A percentile compares a stretch with the other conserved stretches of the same genome.
These are phyloP conservation scores for Agrotis clavis DNA, from an alignment of 2,888 invertebrate species.

Conservation along the genomic window DNA sequence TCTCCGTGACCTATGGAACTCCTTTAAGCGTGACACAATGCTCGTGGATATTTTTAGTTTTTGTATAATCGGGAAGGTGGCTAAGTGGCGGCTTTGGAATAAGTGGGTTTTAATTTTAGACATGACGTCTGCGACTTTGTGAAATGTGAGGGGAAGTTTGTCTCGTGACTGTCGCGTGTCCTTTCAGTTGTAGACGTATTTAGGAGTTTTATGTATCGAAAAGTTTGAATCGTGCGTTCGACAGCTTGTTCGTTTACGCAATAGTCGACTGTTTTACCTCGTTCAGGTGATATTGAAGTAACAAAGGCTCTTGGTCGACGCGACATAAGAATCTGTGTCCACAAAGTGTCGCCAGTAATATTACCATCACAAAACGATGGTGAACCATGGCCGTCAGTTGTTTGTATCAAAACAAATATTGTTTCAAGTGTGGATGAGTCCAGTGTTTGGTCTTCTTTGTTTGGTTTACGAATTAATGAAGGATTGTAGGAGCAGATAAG, in stretches of 20 bases:
- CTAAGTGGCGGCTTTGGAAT: slow-evolving; percentile 90
- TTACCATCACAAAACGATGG: slow-evolving; percentile 88
- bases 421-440: slow-evolving; percentile 87
- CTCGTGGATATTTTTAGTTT: slow-evolving; percentile 89
- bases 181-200: slow-evolving; percentile 79
- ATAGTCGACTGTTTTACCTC: slow-evolving; percentile 28
- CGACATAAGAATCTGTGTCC: slow-evolving; percentile 78
- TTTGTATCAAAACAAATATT: slow-evolving; percentile 90
- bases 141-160: slow-evolving; percentile 87
- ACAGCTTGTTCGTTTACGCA: slow-evolving; percentile 17
- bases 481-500: slow-evolving; percentile 82
- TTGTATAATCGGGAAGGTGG: slow-evolving; percentile 89
- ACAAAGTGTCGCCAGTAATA: slow-evolving; percentile 80
- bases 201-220: slow-evolving; percentile 55
- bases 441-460: slow-evolving; percentile 85
- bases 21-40: slow-evolving; percentile 90
- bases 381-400: slow-evolving; percentile 87
- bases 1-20: slow-evolving; percentile 90
- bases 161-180: slow-evolving; percentile 88
- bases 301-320: slow-evolving; percentile 71
- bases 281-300: slow-evolving; percentile 51
- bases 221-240: slow-evolving; percentile 4
- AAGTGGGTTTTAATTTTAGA: slow-evolving; percentile 91
- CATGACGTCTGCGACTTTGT: slow-evolving; percentile 84
- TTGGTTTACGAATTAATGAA: slow-evolving; percentile 88